Conservation (phyloP, 2,888 invertebrate species). For the Cremastobaeus sp. region DNA sequence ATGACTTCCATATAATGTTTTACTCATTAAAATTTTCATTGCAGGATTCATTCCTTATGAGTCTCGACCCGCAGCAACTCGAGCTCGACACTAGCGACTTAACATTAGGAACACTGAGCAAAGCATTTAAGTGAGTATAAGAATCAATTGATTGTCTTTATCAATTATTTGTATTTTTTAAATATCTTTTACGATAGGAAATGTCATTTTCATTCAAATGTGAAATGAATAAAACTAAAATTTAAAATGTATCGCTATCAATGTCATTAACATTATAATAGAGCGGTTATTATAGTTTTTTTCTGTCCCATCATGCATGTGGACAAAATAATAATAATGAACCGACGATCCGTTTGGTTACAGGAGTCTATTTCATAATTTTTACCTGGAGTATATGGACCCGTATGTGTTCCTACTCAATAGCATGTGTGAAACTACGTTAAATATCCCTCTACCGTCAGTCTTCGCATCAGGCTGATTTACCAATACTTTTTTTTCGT, state of each 20-base stretch:
- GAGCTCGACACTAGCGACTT: conserved; percentile 94
- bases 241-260: conserved; percentile 34
- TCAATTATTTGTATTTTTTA: no score
- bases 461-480: conserved; percentile 77
- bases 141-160: conserved; percentile 1
- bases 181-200: no score
- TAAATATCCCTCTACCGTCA: conserved; percentile 78
- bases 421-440: conserved; percentile 79
- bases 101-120: conserved; percentile 90
- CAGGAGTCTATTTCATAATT: conserved; percentile 79
- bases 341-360: conserved; percentile 76
- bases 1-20: no score
- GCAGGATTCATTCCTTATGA: conserved; percentile 89
- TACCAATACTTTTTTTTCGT: conserved; percentile 69
- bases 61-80: conserved; percentile 88
- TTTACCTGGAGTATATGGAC: conserved; percentile 79
- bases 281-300: conserved; percentile 19
- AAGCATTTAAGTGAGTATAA: conserved; percentile 88
- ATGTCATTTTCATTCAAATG: no score
- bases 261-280: conserved; percentile 45
- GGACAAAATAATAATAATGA: conserved; percentile 76
- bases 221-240: conserved; percentile 18
- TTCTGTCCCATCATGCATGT: conserved; percentile 71
- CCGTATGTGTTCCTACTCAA: conserved; percentile 79
- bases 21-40: no score